A percentile compares a stretch with the other conserved stretches of the same genome.
phyloP scores from a whole-genome alignment of 2,888 invertebrate genomes.

The Lithophane semibrunnea region DNA sequence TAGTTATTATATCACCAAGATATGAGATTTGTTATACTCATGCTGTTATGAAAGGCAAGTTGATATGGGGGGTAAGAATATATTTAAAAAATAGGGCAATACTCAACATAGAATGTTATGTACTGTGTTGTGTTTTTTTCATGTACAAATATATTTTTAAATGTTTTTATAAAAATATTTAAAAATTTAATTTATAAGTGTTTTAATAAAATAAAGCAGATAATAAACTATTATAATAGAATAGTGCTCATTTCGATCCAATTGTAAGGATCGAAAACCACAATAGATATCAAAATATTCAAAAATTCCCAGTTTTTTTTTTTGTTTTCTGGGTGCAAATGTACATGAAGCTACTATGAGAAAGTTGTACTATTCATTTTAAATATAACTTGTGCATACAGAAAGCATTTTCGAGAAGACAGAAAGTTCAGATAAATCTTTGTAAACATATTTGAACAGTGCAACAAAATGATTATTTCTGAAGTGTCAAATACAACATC shows the following conservation, averaged over 20 bases:
- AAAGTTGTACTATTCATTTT: not conserved
- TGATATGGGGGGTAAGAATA: not conserved
- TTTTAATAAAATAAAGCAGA: no score
- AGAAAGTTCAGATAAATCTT: not conserved
- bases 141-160: no score
- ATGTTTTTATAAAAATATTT: no score
- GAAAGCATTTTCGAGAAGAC: not conserved
- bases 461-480: conserved; percentile 2
- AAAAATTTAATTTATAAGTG: no score
- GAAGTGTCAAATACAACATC: conserved; percentile 15
- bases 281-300: no score
- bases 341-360: not conserved
- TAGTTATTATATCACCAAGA: not conserved
- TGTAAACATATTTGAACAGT: not conserved
- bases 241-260: not conserved
- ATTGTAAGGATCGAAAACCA: not conserved
- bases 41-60: not conserved
- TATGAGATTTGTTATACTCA: not conserved
- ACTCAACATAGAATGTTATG: not conserved
- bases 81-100: not conserved
- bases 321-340: not conserved
- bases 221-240: no score
- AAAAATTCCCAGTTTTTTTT: not conserved
- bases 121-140: no score
- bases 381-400: conserved; percentile 42